A percentile compares a stretch with the other conserved stretches of the same genome.
phyloP scores from a whole-genome alignment of 2,113 vertebrate genomes.

The Numenius arquata region DNA sequence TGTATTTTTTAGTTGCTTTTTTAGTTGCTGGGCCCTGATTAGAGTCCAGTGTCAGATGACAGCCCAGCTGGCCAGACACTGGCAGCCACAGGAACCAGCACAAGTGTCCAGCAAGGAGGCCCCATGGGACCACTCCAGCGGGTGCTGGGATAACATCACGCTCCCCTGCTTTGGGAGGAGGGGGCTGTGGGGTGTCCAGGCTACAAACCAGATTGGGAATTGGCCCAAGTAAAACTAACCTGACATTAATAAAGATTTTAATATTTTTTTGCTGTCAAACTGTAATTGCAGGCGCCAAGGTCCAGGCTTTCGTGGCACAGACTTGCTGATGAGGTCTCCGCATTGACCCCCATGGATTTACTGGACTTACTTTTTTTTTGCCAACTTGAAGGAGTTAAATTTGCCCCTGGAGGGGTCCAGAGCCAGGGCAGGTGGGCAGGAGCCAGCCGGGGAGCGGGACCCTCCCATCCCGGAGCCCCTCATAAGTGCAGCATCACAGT shows the following conservation, averaged over 20 bases:
- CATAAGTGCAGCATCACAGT: background rate
- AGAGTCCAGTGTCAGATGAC: background rate
- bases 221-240: background rate
- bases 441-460: fast-evolving
- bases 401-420: background rate
- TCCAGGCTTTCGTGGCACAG: background rate
- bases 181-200: background rate
- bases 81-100: fast-evolving
- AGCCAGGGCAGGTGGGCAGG: background rate
- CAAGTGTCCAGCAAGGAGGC: background rate
- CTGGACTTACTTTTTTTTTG: background rate
- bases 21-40: too few species aligned
- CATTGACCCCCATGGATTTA: background rate
- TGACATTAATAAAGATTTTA: background rate
- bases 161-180: background rate
- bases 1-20: too few species aligned
- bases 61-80: background rate
- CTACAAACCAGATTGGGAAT: background rate
- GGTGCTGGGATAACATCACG: fast-evolving
- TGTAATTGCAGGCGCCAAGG: fast-evolving
- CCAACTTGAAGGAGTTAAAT: background rate
- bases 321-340: background rate
- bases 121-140: fast-evolving
- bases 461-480: background rate
- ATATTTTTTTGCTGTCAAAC: background rate